Conservation (phyloP, 2,888 invertebrate species). For the Temnothorax rugatulus region DNA sequence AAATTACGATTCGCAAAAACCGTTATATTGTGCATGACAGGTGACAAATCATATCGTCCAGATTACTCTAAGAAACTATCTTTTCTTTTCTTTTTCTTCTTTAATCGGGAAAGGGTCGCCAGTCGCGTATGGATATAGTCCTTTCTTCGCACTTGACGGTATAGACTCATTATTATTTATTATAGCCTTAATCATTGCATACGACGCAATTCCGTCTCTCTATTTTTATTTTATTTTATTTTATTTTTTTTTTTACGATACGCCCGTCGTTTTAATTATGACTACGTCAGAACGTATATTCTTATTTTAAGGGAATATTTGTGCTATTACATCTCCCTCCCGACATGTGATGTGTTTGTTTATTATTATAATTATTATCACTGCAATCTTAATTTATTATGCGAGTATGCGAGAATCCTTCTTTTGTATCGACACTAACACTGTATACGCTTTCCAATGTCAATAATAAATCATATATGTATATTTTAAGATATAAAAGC, state of each 20-base stretch:
- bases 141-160: conserved; percentile 61
- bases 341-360: conserved; percentile 79
- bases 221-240: neutral
- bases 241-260: neutral
- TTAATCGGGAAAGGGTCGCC: conserved; percentile 31
- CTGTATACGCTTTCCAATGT: conserved; percentile 78
- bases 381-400: conserved; percentile 77
- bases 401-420: conserved; percentile 74
- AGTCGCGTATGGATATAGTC: conserved; percentile 44
- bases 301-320: conserved; percentile 62
- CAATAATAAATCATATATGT: conserved; percentile 77
- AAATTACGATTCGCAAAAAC: neutral
- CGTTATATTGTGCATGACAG: neutral
- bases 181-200: conserved; percentile 69
- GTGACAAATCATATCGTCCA: conserved; percentile 6
- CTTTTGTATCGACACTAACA: conserved; percentile 77
- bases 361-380: conserved; percentile 68
- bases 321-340: conserved; percentile 64
- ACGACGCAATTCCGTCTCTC: conserved; percentile 20
- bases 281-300: conserved; percentile 49
- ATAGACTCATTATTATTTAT: conserved; percentile 73
- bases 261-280: conserved; percentile 58
- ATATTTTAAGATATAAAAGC: conserved; percentile 72
- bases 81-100: neutral
- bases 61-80: neutral